These are phyloP conservation scores for Thamnophis sirtalis DNA, from an alignment of 2,113 vertebrate species.

Conservation along the genomic window DNA sequence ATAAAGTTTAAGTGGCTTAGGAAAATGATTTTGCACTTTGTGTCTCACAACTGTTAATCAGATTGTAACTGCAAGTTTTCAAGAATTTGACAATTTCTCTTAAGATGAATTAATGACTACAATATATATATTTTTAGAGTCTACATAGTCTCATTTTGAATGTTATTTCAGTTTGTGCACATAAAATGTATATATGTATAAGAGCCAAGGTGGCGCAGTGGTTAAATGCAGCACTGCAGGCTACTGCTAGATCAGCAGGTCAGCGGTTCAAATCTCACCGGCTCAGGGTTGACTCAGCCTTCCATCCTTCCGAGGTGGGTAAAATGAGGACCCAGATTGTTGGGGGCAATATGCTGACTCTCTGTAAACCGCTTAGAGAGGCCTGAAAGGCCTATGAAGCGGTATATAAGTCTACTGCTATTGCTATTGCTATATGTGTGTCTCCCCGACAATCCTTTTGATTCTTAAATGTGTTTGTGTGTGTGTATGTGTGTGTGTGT, in stretches of 20 bases:
- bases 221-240: no score
- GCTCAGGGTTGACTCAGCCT: no score
- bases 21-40: neutral
- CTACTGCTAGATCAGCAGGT: no score
- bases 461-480: neutral
- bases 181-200: neutral
- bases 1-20: neutral
- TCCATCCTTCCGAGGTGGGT: no score
- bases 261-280: no score
- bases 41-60: neutral
- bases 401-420: no score
- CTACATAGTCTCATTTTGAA: neutral
- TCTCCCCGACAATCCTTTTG: neutral
- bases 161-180: neutral
- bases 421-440: no score
- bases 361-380: no score
- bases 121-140: neutral
- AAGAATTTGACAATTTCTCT: neutral
- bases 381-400: no score
- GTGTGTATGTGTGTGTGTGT: neutral
- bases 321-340: no score
- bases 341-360: no score
- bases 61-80: neutral
- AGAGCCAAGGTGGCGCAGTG: no score
- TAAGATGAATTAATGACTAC: neutral